Percentiles rank a stretch among this genome's conserved stretches.
These are phyloP conservation scores for Ciconia boyciana DNA, from an alignment of 2,113 vertebrate genomes.

Conservation along the genomic window DNA sequence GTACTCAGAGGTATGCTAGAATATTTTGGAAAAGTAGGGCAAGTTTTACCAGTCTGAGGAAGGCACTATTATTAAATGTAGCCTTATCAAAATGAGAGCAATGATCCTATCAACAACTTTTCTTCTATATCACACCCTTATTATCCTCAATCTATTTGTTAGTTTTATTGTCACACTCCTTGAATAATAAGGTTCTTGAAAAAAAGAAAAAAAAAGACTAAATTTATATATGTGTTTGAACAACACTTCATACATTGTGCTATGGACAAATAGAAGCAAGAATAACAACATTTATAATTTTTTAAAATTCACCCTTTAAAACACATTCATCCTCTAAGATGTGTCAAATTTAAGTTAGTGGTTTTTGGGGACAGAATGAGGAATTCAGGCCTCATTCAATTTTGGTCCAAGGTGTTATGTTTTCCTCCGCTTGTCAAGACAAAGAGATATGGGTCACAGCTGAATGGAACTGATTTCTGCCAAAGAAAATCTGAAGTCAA, in stretches of 20 bases:
- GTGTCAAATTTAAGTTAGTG: neutral
- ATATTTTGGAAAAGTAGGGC: neutral
- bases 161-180: neutral
- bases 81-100: neutral
- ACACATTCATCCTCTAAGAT: neutral
- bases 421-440: conserved; percentile 38
- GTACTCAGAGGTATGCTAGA: neutral
- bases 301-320: neutral
- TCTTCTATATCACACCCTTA: neutral
- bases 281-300: neutral
- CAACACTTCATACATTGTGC: neutral
- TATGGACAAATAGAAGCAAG: neutral
- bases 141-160: neutral
- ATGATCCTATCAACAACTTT: neutral
- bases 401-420: neutral
- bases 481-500: conserved; percentile 37
- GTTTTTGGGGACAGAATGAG: neutral
- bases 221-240: neutral
- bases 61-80: neutral
- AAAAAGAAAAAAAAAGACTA: neutral
- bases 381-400: neutral
- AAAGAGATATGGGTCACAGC: conserved; percentile 28
- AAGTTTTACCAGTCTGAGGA: neutral
- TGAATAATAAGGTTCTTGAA: neutral
- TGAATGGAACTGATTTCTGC: conserved; percentile 4